phyloP scores from a whole-genome alignment of 2,113 vertebrate genomes.

The Melanotaenia duboulayi region DNA sequence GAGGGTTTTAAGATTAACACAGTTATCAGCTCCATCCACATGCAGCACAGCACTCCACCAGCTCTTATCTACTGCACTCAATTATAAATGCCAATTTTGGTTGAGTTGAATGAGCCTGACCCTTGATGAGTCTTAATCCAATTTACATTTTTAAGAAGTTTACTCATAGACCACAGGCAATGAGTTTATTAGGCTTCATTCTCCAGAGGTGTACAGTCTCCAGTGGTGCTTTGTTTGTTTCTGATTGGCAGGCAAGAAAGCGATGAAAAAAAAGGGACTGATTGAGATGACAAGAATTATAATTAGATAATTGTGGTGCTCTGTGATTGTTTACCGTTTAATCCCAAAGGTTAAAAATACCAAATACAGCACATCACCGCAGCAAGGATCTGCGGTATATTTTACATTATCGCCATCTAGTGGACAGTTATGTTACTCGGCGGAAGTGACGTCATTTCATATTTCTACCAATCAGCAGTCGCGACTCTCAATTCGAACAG shows the following conservation, averaged over 20 bases:
- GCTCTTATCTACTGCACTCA: constrained; percentile 50
- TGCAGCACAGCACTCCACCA: constrained; percentile 22
- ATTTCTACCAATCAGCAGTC: constrained; percentile 65
- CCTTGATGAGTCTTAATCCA: constrained; percentile 30
- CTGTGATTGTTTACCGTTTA: constrained; percentile 12
- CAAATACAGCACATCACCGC: constrained; percentile 8
- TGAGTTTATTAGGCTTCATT: constrained; percentile 3
- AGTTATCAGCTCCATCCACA: constrained; percentile 52
- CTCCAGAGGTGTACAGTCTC: background rate
- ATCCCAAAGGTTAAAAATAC: constrained; percentile 17
- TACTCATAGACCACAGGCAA: background rate
- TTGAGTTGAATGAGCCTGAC: constrained; percentile 22
- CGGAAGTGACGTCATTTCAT: constrained; percentile 62
- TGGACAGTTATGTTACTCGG: fast-evolving
- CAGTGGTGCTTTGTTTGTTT: constrained; percentile 34
- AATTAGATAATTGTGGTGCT: constrained; percentile 33
- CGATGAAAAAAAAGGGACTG: constrained; percentile 19
- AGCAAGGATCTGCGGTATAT: background rate
- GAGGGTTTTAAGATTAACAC: constrained; percentile 36
- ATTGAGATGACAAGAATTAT: constrained; percentile 25
- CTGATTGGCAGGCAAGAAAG: constrained; percentile 7
- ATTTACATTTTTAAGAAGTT: constrained; percentile 29
- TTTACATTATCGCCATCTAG: constrained; percentile 49
- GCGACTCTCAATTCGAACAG: constrained; percentile 73
- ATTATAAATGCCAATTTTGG: constrained; percentile 48